phyloP scores from a whole-genome alignment of 2,888 invertebrate species.

The Chymomyza procnemis region DNA sequence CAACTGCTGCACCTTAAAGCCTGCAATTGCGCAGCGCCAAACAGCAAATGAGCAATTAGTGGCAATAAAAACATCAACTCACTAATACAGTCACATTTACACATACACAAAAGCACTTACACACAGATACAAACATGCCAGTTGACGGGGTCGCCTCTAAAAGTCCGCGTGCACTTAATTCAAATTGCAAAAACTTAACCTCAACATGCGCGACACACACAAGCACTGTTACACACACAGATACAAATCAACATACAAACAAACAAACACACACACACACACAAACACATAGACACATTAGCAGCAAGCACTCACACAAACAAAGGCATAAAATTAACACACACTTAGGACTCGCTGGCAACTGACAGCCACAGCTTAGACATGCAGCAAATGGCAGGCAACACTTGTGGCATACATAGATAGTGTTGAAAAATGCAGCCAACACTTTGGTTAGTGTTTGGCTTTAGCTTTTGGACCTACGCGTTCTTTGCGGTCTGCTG shows the following conservation, averaged over 20 bases:
- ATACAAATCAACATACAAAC: conserved; percentile 5
- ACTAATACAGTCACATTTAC: not conserved
- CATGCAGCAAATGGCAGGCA: conserved; percentile 51
- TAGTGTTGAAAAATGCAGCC: conserved; percentile 18
- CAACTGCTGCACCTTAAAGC: not conserved
- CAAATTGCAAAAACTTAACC: conserved; percentile 63
- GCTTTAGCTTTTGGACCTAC: conserved; percentile 7
- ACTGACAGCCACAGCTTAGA: conserved; percentile 45
- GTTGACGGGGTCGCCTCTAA: not conserved
- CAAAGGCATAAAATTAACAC: conserved; percentile 61
- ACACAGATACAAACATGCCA: not conserved
- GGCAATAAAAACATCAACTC: conserved; percentile 26
- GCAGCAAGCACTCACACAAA: not conserved
- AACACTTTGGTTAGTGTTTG: conserved; percentile 5
- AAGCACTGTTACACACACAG: conserved; percentile 19
- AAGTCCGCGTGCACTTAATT: conserved; percentile 62
- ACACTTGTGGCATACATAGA: not conserved
- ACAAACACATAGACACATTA: not conserved
- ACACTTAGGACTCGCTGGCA: conserved; percentile 37
- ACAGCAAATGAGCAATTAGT: conserved; percentile 69
- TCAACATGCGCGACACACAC: conserved; percentile 50
- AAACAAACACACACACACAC: conserved; percentile 3
- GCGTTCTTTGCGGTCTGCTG: conserved; percentile 40
- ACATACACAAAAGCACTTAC: not conserved
- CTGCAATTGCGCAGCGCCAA: not conserved